These are phyloP conservation scores for Conops quadrifasciatus DNA, from an alignment of 2,888 invertebrate species.

Conservation along the genomic window DNA sequence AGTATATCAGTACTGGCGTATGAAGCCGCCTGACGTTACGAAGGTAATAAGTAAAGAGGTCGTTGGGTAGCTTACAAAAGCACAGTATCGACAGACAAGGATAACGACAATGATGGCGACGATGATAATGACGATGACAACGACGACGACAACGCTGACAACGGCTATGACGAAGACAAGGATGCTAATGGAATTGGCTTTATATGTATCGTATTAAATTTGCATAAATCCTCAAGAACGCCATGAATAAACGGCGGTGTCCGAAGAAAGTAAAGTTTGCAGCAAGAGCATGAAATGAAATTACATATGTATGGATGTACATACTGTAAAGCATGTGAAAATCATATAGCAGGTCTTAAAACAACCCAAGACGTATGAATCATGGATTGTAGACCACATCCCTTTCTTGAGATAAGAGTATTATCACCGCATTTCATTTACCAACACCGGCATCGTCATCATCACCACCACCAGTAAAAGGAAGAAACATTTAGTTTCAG, in stretches of 20 bases:
- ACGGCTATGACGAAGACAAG: neutral
- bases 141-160: neutral
- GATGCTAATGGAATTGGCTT: constrained; percentile 29
- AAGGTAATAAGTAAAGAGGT: neutral
- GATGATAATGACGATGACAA: neutral
- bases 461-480: no score
- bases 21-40: neutral
- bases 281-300: no score
- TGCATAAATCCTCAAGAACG: constrained; percentile 5
- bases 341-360: no score
- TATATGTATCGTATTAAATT: constrained; percentile 17
- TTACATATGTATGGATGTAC: no score
- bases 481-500: no score
- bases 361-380: no score
- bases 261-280: constrained; percentile 3
- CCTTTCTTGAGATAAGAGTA: no score
- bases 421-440: no score
- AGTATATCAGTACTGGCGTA: neutral
- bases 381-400: no score
- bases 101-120: neutral
- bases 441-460: no score
- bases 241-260: no score
- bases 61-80: neutral
- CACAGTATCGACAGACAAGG: neutral
- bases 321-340: constrained; percentile 18